Conservation (phyloP, 2,113 vertebrate species). For the Lycocorax pyrrhopterus region DNA sequence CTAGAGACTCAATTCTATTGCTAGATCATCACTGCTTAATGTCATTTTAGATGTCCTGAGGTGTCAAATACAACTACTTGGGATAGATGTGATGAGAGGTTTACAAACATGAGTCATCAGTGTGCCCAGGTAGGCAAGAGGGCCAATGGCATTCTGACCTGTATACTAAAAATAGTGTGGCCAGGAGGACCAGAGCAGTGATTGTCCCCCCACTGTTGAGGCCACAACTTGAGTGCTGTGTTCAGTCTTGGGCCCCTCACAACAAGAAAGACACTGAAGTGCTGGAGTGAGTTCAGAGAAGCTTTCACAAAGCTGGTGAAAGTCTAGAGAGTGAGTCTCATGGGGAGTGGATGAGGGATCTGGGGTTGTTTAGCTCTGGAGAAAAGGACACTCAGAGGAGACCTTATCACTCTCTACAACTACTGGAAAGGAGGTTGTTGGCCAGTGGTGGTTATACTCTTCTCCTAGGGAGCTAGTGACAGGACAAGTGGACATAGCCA, state of each 20-base stretch:
- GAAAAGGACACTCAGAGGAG: neutral
- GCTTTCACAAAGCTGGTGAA: neutral
- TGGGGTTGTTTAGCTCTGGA: neutral
- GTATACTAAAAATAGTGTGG: neutral
- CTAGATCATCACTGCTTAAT: neutral
- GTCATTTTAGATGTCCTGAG: neutral
- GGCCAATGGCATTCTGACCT: neutral
- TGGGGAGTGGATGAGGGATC: neutral
- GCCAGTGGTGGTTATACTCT: too few species aligned
- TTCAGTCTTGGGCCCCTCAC: neutral
- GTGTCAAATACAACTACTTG: neutral
- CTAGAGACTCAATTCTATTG: neutral
- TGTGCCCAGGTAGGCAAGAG: neutral
- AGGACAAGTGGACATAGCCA: neutral
- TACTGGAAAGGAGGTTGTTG: neutral
- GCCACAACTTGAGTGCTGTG: accelerated
- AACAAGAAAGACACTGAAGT: neutral
- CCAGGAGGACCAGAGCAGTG: neutral
- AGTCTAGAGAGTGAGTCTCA: neutral
- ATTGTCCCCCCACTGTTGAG: neutral
- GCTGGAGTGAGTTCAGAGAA: accelerated
- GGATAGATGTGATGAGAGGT: neutral
- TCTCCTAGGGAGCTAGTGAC: accelerated
- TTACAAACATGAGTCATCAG: neutral
- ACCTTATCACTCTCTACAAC: neutral